Evolutionary conservation across 2,797 vertebrate species (phyloP), one percentile per base, ranked within the genome.

Genomic region (Typhlichthys eigenmanni): DNA sequence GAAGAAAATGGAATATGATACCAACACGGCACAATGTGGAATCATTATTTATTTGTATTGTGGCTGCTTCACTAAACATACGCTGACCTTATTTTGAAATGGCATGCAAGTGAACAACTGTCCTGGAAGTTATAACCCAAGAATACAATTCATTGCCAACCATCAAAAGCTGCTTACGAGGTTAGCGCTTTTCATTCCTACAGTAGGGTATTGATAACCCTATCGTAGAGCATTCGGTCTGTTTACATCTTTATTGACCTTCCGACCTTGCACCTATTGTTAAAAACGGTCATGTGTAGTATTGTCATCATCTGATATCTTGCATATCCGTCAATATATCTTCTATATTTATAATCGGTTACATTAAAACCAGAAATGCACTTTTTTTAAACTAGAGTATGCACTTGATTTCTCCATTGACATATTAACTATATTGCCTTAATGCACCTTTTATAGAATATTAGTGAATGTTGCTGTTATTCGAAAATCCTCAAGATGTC

Each of bases 71-170:
- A 63, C 6, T 17, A 62, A 80, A 61, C 67, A 14, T 5, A 55
- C 5, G 14, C 13, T 45, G 79, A 78, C 75, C 80, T 65, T 66
- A 59, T 48, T 64, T 70, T 69, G 46, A 62, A 62, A 59, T 80
- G 75, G 63, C 72, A 69, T 77, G 60, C 72, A 71, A 60, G 64
- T 74, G 73, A 83, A 85, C 81, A 82, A 86, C 81, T 79, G 68
- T 66, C 72, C 66, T 85, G 68, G 88, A 91, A 91, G 89, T 91
- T 91, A 88, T 60, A 85, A 75, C 76, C 83, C 74, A 76, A 60
- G 66, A 72, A 65, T 72, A 66, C 81, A 83, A 86, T 81, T 69
- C 71, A 68, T 63, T 76, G 64, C 51, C 62, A 76, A 62, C 84
- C 71, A 79, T 81, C 64, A 72, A 82, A 83, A 80, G 60, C 76